Conservation (phyloP, 2,888 invertebrate species). For the Trachelus troglodyta region DNA sequence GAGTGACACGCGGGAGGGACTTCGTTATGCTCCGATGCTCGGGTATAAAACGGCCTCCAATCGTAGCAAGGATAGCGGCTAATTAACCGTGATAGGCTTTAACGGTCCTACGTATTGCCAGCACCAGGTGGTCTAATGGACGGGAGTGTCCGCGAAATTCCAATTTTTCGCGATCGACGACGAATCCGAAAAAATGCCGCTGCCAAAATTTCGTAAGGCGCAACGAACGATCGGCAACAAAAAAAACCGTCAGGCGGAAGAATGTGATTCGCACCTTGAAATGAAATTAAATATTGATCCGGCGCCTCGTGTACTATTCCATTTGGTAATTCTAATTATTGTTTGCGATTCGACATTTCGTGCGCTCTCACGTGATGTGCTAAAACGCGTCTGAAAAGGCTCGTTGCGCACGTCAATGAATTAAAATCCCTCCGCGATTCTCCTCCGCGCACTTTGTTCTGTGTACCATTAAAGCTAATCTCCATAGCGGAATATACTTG, state of each 20-base stretch:
- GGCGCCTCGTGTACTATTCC: constrained; percentile 2
- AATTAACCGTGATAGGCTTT: constrained; percentile 52
- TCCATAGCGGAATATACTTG: background rate
- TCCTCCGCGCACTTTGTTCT: background rate
- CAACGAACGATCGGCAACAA: background rate
- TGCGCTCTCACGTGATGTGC: constrained; percentile 30
- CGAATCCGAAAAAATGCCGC: background rate
- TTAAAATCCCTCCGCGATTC: background rate
- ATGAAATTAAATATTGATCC: constrained; percentile 1
- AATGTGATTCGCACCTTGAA: constrained; percentile 1
- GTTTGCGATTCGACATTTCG: constrained; percentile 22
- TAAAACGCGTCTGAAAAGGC: constrained; percentile 30
- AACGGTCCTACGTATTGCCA: constrained; percentile 32
- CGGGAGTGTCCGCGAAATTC: background rate
- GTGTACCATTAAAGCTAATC: background rate
- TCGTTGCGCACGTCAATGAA: background rate
- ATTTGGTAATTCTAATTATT: constrained; percentile 22
- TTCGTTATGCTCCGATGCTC: constrained; percentile 50
- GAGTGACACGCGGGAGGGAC: constrained; percentile 44
- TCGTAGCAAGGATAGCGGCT: constrained; percentile 47
- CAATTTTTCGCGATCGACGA: background rate
- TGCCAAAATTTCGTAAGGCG: background rate
- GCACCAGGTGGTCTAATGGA: constrained; percentile 43
- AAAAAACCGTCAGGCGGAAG: background rate
- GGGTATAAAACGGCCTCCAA: constrained; percentile 44